These are phyloP conservation scores for Dicyrtomina minuta DNA, from an alignment of 2,888 invertebrate genomes.

Conservation along the genomic window DNA sequence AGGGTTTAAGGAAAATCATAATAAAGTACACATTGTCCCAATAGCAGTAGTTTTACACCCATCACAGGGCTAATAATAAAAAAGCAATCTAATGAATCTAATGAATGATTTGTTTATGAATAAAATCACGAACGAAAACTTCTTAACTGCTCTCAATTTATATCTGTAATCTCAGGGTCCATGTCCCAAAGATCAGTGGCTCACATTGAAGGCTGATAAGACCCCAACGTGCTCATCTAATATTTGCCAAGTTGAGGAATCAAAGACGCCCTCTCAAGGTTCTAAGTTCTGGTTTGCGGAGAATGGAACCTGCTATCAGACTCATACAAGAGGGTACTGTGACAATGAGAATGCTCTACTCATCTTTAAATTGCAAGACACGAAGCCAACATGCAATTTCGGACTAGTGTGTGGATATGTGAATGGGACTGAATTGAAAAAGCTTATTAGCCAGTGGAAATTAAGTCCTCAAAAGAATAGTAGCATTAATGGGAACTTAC, in stretches of 20 bases:
- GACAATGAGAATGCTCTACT: slow-evolving; percentile 8
- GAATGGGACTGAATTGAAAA: background rate
- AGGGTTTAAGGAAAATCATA: too few relatives aligned
- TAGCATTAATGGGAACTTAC: background rate
- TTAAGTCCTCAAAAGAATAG: background rate
- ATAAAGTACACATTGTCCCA: too few relatives aligned
- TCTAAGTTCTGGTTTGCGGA: slow-evolving; percentile 25
- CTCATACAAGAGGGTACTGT: slow-evolving; percentile 17
- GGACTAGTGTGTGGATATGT: slow-evolving; percentile 7
- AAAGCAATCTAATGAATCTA: background rate
- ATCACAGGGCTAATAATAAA: too few relatives aligned
- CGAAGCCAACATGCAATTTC: slow-evolving; percentile 22
- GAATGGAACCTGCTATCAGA: slow-evolving; percentile 28
- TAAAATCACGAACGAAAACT: background rate
- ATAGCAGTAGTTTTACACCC: too few relatives aligned
- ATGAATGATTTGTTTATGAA: background rate
- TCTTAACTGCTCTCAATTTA: background rate
- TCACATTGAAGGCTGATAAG: slow-evolving; percentile 11
- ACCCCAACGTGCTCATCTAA: slow-evolving; percentile 18
- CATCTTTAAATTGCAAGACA: slow-evolving; percentile 14
- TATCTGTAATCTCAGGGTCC: slow-evolving; percentile 16
- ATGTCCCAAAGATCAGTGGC: slow-evolving; percentile 19
- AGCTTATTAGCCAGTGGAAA: slow-evolving; percentile 14
- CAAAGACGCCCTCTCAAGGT: slow-evolving; percentile 9
- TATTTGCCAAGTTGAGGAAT: slow-evolving; percentile 14